A percentile compares a stretch with the other conserved stretches of the same genome.
These are phyloP conservation scores for Ceratitis capitata DNA, from an alignment of 1,140 invertebrate genomes.

Conservation along the genomic window DNA sequence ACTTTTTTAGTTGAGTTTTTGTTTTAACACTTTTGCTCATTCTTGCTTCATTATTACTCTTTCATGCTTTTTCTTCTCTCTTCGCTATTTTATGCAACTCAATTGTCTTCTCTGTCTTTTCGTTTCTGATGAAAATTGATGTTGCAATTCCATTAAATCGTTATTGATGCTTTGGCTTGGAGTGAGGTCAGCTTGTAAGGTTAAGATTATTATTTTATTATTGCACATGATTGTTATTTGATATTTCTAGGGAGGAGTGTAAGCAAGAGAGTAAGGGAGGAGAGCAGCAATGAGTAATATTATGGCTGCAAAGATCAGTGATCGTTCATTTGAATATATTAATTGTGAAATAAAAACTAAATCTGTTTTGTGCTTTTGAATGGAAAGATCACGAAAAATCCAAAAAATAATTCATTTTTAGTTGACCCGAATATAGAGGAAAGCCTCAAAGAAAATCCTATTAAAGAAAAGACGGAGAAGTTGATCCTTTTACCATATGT, in stretches of 20 bases:
- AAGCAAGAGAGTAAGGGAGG: too few relatives aligned
- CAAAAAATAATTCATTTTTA: too few relatives aligned
- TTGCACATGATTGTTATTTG: neutral
- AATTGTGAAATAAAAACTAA: too few relatives aligned
- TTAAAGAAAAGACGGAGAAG: too few relatives aligned
- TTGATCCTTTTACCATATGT: too few relatives aligned
- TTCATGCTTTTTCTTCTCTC: neutral
- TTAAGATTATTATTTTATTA: constrained; percentile 31
- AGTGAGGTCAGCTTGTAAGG: neutral
- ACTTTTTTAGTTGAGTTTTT: neutral
- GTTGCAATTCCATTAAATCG: constrained; percentile 32
- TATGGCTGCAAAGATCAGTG: too few relatives aligned
- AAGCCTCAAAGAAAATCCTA: too few relatives aligned
- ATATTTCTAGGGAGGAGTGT: neutral
- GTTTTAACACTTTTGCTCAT: neutral
- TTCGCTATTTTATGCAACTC: neutral
- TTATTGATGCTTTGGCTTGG: neutral
- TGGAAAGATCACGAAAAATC: too few relatives aligned
- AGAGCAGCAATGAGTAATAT: too few relatives aligned
- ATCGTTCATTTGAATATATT: too few relatives aligned
- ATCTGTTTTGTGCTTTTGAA: too few relatives aligned
- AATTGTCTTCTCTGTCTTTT: neutral
- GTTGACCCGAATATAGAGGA: too few relatives aligned
- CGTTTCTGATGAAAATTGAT: constrained; percentile 13
- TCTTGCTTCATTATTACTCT: neutral